These are phyloP conservation scores for Glossophaga mutica DNA, from an alignment of 2,797 vertebrate species.

Conservation along the genomic window DNA sequence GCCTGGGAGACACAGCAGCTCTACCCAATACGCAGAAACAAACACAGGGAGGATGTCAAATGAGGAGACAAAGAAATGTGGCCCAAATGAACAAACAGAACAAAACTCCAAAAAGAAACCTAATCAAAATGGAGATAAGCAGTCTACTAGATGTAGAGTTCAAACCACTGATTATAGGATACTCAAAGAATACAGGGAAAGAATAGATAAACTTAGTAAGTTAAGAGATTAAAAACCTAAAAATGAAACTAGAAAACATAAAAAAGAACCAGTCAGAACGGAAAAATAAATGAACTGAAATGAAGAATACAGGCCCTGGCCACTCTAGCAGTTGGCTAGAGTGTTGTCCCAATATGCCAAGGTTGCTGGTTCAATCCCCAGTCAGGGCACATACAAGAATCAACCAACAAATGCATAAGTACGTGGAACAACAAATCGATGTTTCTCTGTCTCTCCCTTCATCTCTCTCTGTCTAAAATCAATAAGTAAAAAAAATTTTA, in stretches of 20 bases:
- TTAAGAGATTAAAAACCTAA: not conserved
- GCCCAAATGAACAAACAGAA: not conserved
- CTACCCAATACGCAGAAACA: not conserved
- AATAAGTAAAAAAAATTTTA: not conserved
- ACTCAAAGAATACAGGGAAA: not conserved
- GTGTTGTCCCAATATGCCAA: not conserved
- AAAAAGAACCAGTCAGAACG: not conserved
- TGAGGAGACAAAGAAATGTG: not conserved
- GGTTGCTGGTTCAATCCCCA: not conserved
- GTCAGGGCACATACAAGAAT: not conserved
- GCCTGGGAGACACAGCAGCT: not conserved
- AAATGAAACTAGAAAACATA: not conserved
- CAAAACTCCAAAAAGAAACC: not conserved
- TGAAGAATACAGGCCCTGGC: not conserved
- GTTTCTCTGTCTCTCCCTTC: not conserved
- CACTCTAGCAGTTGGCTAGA: not conserved
- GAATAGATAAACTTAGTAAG: not conserved
- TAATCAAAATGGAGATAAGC: not conserved
- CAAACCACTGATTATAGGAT: not conserved
- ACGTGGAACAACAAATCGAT: not conserved
- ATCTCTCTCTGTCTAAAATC: not conserved
- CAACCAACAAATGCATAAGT: not conserved
- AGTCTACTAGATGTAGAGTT: not conserved
- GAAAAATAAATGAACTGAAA: not conserved
- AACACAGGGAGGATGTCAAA: not conserved